Evolutionary conservation across 2,888 invertebrate genomes (phyloP).

Genomic region (Aproaerema taeniolella): DNA sequence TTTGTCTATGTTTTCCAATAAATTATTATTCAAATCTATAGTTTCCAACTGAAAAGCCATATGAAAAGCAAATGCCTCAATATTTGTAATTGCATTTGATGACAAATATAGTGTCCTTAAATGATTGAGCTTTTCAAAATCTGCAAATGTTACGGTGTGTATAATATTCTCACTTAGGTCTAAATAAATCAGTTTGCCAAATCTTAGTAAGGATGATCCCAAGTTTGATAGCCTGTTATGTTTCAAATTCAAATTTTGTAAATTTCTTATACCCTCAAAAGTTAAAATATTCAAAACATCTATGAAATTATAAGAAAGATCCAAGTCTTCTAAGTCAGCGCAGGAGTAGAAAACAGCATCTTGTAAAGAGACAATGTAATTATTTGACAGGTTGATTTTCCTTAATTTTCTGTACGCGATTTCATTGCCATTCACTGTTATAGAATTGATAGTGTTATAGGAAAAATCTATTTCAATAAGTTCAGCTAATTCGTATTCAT

Average conservation of each 20-base stretch:
- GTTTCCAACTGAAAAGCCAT: slow-evolving; percentile 26
- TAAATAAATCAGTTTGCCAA: slow-evolving; percentile 35
- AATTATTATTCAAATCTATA: slow-evolving; percentile 39
- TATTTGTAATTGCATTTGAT: slow-evolving; percentile 28
- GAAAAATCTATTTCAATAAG: slow-evolving; percentile 44
- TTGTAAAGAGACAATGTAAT: slow-evolving; percentile 34
- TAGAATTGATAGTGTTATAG: slow-evolving; percentile 36
- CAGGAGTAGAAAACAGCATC: no score
- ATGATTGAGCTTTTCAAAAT: slow-evolving; percentile 36
- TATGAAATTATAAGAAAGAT: slow-evolving; percentile 43
- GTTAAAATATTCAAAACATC: slow-evolving; percentile 29
- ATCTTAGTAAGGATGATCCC: slow-evolving; percentile 41
- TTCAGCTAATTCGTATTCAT: slow-evolving; percentile 22
- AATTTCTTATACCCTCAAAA: slow-evolving; percentile 44
- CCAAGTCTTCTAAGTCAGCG: slow-evolving; percentile 31
- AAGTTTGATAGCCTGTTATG: slow-evolving; percentile 40
- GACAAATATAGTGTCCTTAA: slow-evolving; percentile 35
- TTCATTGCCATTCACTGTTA: slow-evolving; percentile 21
- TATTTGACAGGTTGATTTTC: slow-evolving; percentile 42
- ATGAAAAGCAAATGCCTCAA: slow-evolving; percentile 33
- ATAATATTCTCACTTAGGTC: slow-evolving; percentile 42
- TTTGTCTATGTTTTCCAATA: slow-evolving; percentile 30
- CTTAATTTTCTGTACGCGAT: slow-evolving; percentile 27
- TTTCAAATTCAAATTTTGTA: slow-evolving; percentile 39
- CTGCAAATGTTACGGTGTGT: slow-evolving; percentile 26